Conservation (phyloP, 2,888 invertebrate genomes). For the Tinea pellionella region DNA sequence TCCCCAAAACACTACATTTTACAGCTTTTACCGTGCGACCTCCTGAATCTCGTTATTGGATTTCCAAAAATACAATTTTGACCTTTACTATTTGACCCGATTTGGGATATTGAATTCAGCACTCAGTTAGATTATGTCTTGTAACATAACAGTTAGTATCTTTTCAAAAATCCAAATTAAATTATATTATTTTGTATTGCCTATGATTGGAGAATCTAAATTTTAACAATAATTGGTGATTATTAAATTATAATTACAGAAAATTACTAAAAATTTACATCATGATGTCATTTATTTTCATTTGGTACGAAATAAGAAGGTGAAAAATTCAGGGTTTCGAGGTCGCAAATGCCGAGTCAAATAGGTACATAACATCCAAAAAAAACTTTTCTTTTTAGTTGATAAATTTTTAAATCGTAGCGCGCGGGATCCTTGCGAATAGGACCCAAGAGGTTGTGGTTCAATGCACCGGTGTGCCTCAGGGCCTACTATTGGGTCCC, state of each 20-base stretch:
- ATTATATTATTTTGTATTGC: no score
- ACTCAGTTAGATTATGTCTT: no score
- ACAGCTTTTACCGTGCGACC: slow-evolving; percentile 32
- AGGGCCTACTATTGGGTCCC: slow-evolving; percentile 17
- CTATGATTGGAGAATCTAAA: no score
- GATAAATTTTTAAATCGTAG: slow-evolving; percentile 53
- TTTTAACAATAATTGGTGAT: no score
- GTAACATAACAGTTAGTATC: no score
- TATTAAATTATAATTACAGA: no score
- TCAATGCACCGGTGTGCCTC: slow-evolving; percentile 26
- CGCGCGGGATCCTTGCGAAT: slow-evolving; percentile 22
- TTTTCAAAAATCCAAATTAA: no score
- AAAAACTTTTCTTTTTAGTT: slow-evolving; percentile 17
- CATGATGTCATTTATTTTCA: no score
- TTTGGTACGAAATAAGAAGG: no score
- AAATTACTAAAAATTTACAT: no score
- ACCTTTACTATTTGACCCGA: background rate
- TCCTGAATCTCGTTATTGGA: slow-evolving; percentile 1
- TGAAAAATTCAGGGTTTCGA: background rate
- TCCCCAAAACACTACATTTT: slow-evolving; percentile 43
- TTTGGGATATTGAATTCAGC: no score
- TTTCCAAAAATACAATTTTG: background rate
- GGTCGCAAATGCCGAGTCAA: background rate
- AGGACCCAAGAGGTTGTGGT: slow-evolving; percentile 32
- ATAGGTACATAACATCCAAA: background rate